Conservation (phyloP, 1,140 invertebrate genomes). For the Zeugodacus cucurbitae region DNA sequence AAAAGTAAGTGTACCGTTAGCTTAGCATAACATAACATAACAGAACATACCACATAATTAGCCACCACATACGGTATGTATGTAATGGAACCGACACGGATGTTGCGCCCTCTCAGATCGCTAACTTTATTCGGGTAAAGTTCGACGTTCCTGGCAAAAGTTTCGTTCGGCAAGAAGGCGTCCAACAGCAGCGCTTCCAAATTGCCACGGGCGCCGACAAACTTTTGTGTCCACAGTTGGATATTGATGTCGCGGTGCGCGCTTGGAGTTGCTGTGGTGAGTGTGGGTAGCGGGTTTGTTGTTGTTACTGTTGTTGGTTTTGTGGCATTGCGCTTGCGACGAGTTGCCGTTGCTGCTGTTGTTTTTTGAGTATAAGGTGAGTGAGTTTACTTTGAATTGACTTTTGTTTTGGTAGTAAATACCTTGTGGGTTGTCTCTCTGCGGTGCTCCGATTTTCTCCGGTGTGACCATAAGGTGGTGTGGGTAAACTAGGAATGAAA, state of each 20-base stretch:
- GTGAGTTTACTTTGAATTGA: neutral
- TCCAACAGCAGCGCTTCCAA: constrained; percentile 59
- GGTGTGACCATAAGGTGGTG: constrained; percentile 62
- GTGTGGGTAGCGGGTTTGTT: neutral
- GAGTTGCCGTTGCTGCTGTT: constrained; percentile 41
- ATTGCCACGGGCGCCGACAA: constrained; percentile 62
- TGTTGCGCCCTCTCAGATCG: constrained; percentile 56
- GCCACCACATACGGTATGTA: constrained; percentile 64
- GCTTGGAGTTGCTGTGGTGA: neutral
- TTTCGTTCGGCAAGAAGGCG: constrained; percentile 62
- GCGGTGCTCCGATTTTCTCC: neutral
- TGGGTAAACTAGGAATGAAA: constrained; percentile 52
- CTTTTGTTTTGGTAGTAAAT: constrained; percentile 14
- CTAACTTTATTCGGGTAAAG: constrained; percentile 64
- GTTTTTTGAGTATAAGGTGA: constrained; percentile 33
- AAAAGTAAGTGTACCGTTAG: constrained; percentile 55
- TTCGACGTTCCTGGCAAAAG: constrained; percentile 58
- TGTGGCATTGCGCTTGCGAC: neutral
- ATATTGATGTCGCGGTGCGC: constrained; percentile 61
- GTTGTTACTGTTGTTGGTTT: neutral
- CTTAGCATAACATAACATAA: constrained; percentile 46
- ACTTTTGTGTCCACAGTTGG: constrained; percentile 65
- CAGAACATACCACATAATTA: constrained; percentile 67
- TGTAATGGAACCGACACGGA: constrained; percentile 59
- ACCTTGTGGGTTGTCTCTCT: neutral